Evolutionary conservation across 2,888 invertebrate genomes (phyloP), one percentile per base, ranked within the genome.

Genomic region (Torymus aiolomorphi): DNA sequence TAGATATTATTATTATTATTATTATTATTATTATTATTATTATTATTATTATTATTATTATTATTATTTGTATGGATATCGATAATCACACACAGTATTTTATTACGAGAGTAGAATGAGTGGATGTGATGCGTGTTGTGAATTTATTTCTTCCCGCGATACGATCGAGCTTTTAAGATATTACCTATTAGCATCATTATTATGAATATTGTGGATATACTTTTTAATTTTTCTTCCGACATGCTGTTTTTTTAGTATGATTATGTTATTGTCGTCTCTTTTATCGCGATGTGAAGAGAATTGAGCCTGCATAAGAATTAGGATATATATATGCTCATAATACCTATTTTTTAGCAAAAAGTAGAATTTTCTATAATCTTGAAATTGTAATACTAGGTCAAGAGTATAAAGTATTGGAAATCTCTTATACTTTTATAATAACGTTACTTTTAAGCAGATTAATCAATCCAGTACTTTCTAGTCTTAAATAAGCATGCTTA

Each of bases 151-250:
- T 51, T 57, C 57, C 54, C 62, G 59, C 62, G 61, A 5, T 20
- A 12, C 63, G 18, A 24, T 56, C 70, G 61, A 67, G 71, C 76
- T 63, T 65, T 63, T 77, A 13, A 52, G 5, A 61, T 61, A 76
- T 76, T 76, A 8, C 42, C 42, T 42, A 70, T 49, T 62, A 42
- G 31, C 49, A 49, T 70, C 18, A 54, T 73, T 73, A 63, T 63
- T 73, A 65, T 65, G 42, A 56, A 63, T 74, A 65, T 74, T 74
- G 65, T 74, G 74, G 42, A 65, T 66, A 24, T 54, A 16, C 42
- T 66, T 74, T 73, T 54, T 4, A 56, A 31, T 42, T 65, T 65
- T 49, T 16, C 65, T 74, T 65, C 54, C 65, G 65, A 73, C 13
- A 73, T 65, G 63, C 63, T 73, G 49, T 73, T 61, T 72, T 65